These are phyloP conservation scores for Anguilla obscura DNA, from an alignment of 2,797 vertebrate species.

Conservation along the genomic window DNA sequence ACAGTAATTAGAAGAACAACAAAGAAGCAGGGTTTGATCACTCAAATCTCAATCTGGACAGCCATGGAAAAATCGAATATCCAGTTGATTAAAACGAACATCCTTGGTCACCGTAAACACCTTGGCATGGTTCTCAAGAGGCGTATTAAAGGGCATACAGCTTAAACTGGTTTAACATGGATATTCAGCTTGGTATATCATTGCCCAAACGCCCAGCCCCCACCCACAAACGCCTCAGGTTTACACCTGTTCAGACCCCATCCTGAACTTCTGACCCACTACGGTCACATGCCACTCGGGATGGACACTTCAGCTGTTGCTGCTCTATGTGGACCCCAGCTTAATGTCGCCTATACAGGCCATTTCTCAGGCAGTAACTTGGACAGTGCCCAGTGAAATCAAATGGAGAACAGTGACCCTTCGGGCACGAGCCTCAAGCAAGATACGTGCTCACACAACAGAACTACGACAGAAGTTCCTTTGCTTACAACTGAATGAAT, in stretches of 20 bases:
- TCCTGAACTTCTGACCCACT: neutral
- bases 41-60: neutral
- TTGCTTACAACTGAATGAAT: neutral
- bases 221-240: neutral
- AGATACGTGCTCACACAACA: neutral
- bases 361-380: neutral
- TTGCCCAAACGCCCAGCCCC: neutral
- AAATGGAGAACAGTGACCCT: neutral
- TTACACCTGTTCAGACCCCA: constrained; percentile 22
- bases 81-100: neutral
- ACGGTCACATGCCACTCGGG: neutral
- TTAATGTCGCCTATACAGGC: neutral
- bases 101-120: neutral
- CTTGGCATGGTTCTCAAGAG: neutral
- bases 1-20: neutral
- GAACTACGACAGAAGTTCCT: neutral
- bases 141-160: neutral
- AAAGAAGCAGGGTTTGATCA: neutral
- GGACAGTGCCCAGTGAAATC: neutral
- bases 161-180: neutral
- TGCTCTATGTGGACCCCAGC: neutral
- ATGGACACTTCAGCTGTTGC: constrained; percentile 6
- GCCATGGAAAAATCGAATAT: neutral
- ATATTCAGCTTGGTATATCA: neutral
- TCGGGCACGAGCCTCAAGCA: neutral